Evolutionary conservation across 2,797 vertebrate genomes (phyloP).

Genomic region (Malacoctenus gilli): DNA sequence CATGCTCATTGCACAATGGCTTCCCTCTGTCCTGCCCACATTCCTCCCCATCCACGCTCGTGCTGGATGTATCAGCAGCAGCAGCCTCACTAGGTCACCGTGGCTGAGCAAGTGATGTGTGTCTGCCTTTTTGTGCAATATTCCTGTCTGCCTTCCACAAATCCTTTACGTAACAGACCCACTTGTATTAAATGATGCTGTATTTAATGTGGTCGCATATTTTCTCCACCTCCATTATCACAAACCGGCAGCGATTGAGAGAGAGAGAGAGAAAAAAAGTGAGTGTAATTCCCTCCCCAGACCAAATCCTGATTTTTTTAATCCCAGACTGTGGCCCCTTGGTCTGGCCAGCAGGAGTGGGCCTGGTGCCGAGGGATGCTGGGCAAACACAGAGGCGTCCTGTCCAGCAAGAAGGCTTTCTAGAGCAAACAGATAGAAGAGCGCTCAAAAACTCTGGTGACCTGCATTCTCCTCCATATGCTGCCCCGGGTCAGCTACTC

Average conservation of each 20-base stretch:
- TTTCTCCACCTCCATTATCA: conserved; percentile 6
- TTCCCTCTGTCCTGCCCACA: conserved; percentile 6
- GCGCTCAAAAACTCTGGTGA: conserved; percentile 69
- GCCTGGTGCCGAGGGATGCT: conserved; percentile 60
- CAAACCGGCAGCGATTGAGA: background rate
- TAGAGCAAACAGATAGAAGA: conserved; percentile 70
- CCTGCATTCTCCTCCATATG: conserved; percentile 78
- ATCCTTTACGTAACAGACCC: conserved; percentile 69
- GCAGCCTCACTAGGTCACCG: conserved; percentile 47
- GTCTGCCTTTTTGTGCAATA: conserved; percentile 2
- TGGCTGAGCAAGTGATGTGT: conserved; percentile 30
- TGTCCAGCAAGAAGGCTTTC: conserved; percentile 58
- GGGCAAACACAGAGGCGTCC: conserved; percentile 38
- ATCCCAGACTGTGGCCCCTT: conserved; percentile 69
- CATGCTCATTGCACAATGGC: conserved; percentile 42
- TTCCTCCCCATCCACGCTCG: conserved; percentile 13
- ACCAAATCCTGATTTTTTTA: conserved; percentile 71
- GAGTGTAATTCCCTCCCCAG: conserved; percentile 64
- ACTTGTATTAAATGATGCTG: conserved; percentile 44
- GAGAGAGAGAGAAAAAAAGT: conserved; percentile 23
- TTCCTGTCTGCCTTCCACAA: conserved; percentile 23
- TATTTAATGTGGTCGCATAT: conserved; percentile 23
- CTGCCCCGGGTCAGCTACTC: conserved; percentile 55
- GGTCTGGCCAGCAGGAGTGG: conserved; percentile 71
- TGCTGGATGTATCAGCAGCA: conserved; percentile 25